Percentiles rank a stretch among this genome's conserved stretches.
These are phyloP conservation scores for Epizoanthus fatuus DNA, from an alignment of 92 coral and sea anemone species.

Conservation along the genomic window DNA sequence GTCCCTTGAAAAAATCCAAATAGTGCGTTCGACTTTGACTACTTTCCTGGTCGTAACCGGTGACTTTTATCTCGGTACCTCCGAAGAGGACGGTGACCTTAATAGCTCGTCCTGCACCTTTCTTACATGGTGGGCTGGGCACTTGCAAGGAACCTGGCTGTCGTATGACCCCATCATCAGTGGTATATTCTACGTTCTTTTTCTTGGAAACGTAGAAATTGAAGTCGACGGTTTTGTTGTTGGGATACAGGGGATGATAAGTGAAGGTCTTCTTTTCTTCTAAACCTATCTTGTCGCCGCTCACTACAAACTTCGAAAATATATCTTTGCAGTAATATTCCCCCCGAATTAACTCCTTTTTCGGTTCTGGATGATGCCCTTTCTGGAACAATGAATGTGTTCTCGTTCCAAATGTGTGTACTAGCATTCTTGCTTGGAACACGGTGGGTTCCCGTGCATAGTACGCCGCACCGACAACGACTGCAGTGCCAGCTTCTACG, in stretches of 20 bases:
- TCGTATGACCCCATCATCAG: slow-evolving; percentile 56
- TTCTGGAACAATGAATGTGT: slow-evolving; percentile 37
- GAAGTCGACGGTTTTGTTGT: slow-evolving; percentile 39
- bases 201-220: slow-evolving; percentile 65
- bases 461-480: slow-evolving; percentile 75
- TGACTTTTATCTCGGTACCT: slow-evolving; percentile 75
- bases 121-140: slow-evolving; percentile 55
- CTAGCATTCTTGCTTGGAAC: slow-evolving; percentile 64
- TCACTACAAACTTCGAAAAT: slow-evolving; percentile 55
- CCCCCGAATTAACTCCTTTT: slow-evolving; percentile 43
- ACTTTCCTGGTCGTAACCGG: slow-evolving; percentile 52
- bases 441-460: slow-evolving; percentile 68
- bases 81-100: slow-evolving; percentile 65
- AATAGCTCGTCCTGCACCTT: slow-evolving; percentile 57
- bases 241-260: slow-evolving; percentile 45
- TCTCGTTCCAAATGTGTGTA: slow-evolving; percentile 68
- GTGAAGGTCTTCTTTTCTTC: slow-evolving; percentile 41
- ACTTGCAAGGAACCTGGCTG: slow-evolving; percentile 42
- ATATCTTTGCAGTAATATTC: slow-evolving; percentile 56
- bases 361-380: slow-evolving; percentile 40
- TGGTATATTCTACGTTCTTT: slow-evolving; percentile 39
- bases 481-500: slow-evolving; percentile 64
- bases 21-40: background rate
- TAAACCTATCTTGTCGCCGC: slow-evolving; percentile 58
- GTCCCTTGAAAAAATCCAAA: slow-evolving; percentile 7